Base-by-base conservation (phyloP, 2,888 invertebrate species). In the Pheosia tremula region DNA sequence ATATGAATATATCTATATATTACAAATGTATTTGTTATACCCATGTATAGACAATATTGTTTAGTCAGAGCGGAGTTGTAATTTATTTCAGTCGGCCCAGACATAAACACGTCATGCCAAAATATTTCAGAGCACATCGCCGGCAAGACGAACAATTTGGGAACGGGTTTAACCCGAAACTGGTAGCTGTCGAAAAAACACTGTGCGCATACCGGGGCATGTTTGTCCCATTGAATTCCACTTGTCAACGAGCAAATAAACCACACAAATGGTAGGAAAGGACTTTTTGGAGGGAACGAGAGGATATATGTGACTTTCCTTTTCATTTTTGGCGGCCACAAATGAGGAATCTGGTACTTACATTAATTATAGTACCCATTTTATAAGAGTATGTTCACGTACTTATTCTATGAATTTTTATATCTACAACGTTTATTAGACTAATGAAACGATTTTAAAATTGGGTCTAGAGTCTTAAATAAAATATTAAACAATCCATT, bases 201-300 rank as follows among this genome's bases (percentile, higher is more conserved):
- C 77, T 63, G 60, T 61, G 68, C 59, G 74, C 86, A 86, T 82
- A 82, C 86, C 86, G 78, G 67, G 80, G 79, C 39, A 83, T 88
- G 82, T 89, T 90, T 89, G 88, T 86, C 82, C 83, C 84, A 74
- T 78, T 78, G 84, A 82, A 89, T 88, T 85, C 88, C 86, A 90
- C 90, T 89, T 89, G 90, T 89, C 89, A 84, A 84, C 91, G 85
- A 90, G 86, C 88, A 92, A 92, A 92, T 84, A 91, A 83, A 82
- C 84, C 76, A 79, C 81, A 88, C 89, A 89, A 89, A 86, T 88
- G 85, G 74, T 74, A 80, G 82, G 75, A 82, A 81, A 81, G 80
- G 84, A 59, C 68, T 64, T 74, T 47, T 47, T 11, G n/a, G 47
- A 47, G n/a, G 47, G 47, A 47, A 47, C 11, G 47, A 47, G 47